Conservation (phyloP, 2,797 vertebrate species). For the Alectoris magna region DNA sequence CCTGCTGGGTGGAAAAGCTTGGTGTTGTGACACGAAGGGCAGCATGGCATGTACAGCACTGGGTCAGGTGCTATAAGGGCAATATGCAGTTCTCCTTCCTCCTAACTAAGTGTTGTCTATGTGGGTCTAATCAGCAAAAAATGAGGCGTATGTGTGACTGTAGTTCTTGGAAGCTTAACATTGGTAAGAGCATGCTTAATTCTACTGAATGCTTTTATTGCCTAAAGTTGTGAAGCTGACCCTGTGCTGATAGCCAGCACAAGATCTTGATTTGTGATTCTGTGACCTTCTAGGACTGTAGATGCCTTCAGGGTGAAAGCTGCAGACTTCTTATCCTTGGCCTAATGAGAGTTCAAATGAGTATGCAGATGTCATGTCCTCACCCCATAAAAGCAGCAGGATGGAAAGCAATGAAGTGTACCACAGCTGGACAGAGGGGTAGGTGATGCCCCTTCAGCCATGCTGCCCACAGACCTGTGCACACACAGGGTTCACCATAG, state of each 20-base stretch:
- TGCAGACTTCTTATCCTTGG: background rate
- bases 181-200: background rate
- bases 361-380: background rate
- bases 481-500: rapidly evolving
- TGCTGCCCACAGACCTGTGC: rapidly evolving
- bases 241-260: background rate
- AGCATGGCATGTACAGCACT: background rate
- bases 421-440: background rate
- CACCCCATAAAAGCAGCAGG: rapidly evolving
- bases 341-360: background rate
- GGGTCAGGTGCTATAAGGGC: background rate
- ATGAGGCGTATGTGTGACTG: background rate
- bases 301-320: background rate
- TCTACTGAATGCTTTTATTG: rapidly evolving
- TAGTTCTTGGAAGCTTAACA: background rate
- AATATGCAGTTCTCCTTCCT: background rate
- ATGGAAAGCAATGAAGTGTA: background rate
- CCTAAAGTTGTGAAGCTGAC: background rate
- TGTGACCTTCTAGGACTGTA: background rate
- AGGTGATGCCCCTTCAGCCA: background rate
- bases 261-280: background rate
- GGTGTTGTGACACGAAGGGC: background rate
- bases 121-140: background rate
- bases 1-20: background rate
- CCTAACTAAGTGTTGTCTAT: background rate